Evolutionary conservation across 2,888 invertebrate genomes (phyloP), one percentile per base, ranked within the genome.

Genomic region (Protonemura montana): DNA sequence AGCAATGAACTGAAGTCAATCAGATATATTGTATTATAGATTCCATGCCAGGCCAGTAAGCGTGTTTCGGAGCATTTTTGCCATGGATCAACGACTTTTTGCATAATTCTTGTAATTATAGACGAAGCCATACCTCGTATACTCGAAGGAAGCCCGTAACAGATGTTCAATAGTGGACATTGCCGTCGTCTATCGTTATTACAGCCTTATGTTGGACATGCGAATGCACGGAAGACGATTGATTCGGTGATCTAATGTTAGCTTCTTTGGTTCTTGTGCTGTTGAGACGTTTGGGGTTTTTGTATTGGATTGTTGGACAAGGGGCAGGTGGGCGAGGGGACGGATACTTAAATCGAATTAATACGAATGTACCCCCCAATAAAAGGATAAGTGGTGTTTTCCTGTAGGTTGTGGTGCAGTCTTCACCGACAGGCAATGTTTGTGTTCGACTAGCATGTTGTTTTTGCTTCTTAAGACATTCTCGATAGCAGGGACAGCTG

Each of bases 41-140:
- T 59, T 59, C 59, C 59, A 21, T 41, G 41, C 59, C 13, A 21
- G 59, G 41, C 41, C 59, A 21, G 81, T 21, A 16, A 26, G 81
- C 81, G 81, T 81, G 81, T 81, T 83, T 83, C 41, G 82, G 27
- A 6, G 13, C 27, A 26, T 84, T 29, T 87, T 59, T 41, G 86
- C 81, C 77, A 81, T 76, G 86, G 86, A 86, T 86, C 85, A 87
- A 86, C 85, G 86, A 87, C 86, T 87, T 84, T 87, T 86, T 87
- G 87, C 85, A 87, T 87, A 87, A 87, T 87, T 87, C 87, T 87
- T 87, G 81, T 87, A 87, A 87, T 87, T 87, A 87, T n/a, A 28
- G 2, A 21, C 21, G 21, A 59, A 59, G 59, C 6, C 21, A 59
- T 59, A 59, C 21, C 59, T 21, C 59, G 59, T 59, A 21, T 59